These are phyloP conservation scores for Tigriopus japonicus DNA, from an alignment of 1,140 invertebrate species.

Conservation along the genomic window DNA sequence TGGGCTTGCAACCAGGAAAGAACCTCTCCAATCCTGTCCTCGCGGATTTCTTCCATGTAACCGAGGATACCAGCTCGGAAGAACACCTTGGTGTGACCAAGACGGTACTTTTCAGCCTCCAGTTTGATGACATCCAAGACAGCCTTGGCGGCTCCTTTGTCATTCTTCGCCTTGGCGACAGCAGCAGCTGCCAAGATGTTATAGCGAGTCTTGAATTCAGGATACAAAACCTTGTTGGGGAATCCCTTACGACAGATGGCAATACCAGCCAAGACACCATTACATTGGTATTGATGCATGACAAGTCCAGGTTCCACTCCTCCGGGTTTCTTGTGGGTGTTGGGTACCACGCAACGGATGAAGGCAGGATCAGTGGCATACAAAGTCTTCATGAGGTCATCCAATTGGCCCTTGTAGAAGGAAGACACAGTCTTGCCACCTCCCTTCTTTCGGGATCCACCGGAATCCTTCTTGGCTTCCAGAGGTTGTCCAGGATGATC, in stretches of 20 bases:
- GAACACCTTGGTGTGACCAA: slow-evolving; percentile 51
- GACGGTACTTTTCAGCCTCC: slow-evolving; percentile 33
- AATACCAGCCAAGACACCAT: slow-evolving; percentile 99
- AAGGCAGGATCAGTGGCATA: slow-evolving; percentile 41
- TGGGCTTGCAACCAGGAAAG: slow-evolving; percentile 95
- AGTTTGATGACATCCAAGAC: slow-evolving; percentile 30
- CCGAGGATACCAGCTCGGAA: slow-evolving; percentile 99
- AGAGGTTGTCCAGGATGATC: slow-evolving; percentile 82
- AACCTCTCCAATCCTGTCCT: slow-evolving; percentile 93
- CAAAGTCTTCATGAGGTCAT: slow-evolving; percentile 34
- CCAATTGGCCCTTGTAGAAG: slow-evolving; percentile 55
- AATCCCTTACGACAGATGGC: slow-evolving; percentile 99
- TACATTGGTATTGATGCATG: slow-evolving; percentile 99
- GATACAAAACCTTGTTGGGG: slow-evolving; percentile 99
- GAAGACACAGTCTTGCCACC: slow-evolving; percentile 90
- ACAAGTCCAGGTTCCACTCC: slow-evolving; percentile 97
- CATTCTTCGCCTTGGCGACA: slow-evolving; percentile 47
- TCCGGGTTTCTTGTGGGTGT: slow-evolving; percentile 88
- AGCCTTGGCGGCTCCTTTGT: slow-evolving; percentile 37
- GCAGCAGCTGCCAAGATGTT: slow-evolving; percentile 72
- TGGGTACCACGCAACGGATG: slow-evolving; percentile 50
- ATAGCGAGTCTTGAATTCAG: slow-evolving; percentile 92
- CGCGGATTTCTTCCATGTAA: slow-evolving; percentile 99
- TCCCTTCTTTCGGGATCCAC: slow-evolving; percentile 51
- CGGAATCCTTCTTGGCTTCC: slow-evolving; percentile 42